phyloP scores from a whole-genome alignment of 2,888 invertebrate genomes.

The Keiferia lycopersicella region DNA sequence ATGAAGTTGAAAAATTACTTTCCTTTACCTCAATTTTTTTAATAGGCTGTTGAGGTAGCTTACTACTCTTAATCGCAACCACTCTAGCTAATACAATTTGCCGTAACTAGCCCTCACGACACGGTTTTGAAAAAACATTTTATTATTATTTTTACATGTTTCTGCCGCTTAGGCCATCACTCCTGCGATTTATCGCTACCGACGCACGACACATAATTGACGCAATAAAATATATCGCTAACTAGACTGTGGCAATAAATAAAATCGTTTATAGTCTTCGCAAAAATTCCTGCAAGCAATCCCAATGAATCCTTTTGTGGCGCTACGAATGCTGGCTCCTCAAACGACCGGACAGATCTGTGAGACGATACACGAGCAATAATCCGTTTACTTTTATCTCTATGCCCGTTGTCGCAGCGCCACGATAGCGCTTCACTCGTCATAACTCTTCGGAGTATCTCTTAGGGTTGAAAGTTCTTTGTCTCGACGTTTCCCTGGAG shows the following conservation, averaged over 20 bases:
- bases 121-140: too few relatives aligned
- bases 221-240: constrained; percentile 21
- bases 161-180: neutral
- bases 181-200: constrained; percentile 21
- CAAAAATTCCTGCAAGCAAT: constrained; percentile 21
- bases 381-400: constrained; percentile 79
- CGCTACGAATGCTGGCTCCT: constrained; percentile 35
- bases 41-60: too few relatives aligned
- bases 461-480: constrained; percentile 37
- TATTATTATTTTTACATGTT: too few relatives aligned
- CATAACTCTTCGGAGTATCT: constrained; percentile 30
- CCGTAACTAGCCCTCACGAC: too few relatives aligned
- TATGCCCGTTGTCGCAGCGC: constrained; percentile 61
- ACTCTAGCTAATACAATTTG: too few relatives aligned
- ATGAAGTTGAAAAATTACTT: too few relatives aligned
- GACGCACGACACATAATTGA: constrained; percentile 18
- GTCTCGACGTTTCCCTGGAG: neutral
- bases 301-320: constrained; percentile 21
- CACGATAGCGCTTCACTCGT: constrained; percentile 37
- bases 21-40: too few relatives aligned
- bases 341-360: constrained; percentile 58
- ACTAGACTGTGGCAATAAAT: constrained; percentile 17
- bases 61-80: too few relatives aligned
- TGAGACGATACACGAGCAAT: constrained; percentile 69
- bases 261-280: constrained; percentile 22